These are phyloP conservation scores for Tiliacea citrago DNA, from an alignment of 2,888 invertebrate genomes.

Conservation along the genomic window DNA sequence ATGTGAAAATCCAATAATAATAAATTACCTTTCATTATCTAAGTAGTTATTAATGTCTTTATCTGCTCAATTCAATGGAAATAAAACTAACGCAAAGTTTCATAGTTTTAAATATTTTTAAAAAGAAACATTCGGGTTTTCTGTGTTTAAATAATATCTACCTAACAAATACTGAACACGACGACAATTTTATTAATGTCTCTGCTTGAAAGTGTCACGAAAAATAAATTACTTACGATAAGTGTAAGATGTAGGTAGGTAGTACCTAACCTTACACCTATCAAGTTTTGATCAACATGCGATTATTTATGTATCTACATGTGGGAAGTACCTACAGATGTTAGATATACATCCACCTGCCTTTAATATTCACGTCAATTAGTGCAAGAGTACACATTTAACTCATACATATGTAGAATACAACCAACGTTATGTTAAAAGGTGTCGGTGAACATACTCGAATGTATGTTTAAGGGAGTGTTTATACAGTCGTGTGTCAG, in stretches of 20 bases:
- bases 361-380: constrained; percentile 45
- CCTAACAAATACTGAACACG: background rate
- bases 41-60: background rate
- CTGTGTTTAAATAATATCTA: background rate
- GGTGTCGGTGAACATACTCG: constrained; percentile 57
- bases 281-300: constrained; percentile 2
- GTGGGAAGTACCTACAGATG: constrained; percentile 12
- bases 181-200: background rate
- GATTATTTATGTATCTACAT: background rate
- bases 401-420: constrained; percentile 22
- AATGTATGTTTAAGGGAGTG: constrained; percentile 79
- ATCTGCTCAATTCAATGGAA: background rate
- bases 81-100: background rate
- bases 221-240: background rate
- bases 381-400: constrained; percentile 17
- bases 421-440: constrained; percentile 46
- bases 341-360: constrained; percentile 32
- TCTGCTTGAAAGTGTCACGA: background rate
- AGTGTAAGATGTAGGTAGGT: background rate
- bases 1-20: constrained; percentile 15
- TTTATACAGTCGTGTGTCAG: constrained; percentile 86
- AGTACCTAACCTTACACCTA: background rate
- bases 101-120: background rate
- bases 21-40: constrained; percentile 9
- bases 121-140: background rate